Percentiles rank a stretch among this genome's conserved stretches.
Conservation (phyloP, 2,888 invertebrate genomes). For the Metacarcinus magister region DNA sequence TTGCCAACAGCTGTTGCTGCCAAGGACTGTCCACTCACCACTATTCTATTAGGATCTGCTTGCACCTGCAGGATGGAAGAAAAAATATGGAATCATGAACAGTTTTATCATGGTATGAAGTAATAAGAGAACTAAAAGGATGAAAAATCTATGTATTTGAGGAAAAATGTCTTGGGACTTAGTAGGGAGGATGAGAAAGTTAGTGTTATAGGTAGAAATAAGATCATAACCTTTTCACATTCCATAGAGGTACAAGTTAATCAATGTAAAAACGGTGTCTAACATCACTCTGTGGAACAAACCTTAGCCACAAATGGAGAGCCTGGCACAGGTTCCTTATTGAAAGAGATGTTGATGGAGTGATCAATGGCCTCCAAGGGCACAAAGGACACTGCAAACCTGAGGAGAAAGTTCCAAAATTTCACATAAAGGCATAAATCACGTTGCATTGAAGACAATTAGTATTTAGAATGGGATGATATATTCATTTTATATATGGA, state of each 20-base stretch:
- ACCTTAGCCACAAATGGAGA: slow-evolving; percentile 96
- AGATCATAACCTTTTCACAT: background rate
- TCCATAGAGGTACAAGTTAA: background rate
- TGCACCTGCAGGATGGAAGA: slow-evolving; percentile 76
- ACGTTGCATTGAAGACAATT: background rate
- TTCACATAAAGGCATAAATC: background rate
- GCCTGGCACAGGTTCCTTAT: slow-evolving; percentile 92
- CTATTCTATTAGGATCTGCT: slow-evolving; percentile 87
- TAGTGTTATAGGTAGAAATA: background rate
- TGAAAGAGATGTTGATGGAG: slow-evolving; percentile 98
- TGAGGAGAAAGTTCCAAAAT: slow-evolving; percentile 33
- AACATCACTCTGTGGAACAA: slow-evolving; percentile 3
- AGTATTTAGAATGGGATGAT: background rate
- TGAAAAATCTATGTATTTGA: background rate
- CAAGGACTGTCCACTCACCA: slow-evolving; percentile 88
- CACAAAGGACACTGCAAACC: slow-evolving; percentile 98
- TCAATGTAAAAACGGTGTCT: background rate
- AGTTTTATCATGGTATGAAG: background rate
- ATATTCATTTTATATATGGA: background rate
- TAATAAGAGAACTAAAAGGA: background rate
- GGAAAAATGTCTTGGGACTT: background rate
- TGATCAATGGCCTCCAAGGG: slow-evolving; percentile 97
- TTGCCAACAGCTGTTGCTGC: slow-evolving; percentile 86
- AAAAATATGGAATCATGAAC: background rate
- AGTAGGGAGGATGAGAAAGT: background rate